A percentile compares a stretch with the other conserved stretches of the same genome.
Conservation (phyloP, 2,113 vertebrate genomes). For the Artemisiospiza belli region DNA sequence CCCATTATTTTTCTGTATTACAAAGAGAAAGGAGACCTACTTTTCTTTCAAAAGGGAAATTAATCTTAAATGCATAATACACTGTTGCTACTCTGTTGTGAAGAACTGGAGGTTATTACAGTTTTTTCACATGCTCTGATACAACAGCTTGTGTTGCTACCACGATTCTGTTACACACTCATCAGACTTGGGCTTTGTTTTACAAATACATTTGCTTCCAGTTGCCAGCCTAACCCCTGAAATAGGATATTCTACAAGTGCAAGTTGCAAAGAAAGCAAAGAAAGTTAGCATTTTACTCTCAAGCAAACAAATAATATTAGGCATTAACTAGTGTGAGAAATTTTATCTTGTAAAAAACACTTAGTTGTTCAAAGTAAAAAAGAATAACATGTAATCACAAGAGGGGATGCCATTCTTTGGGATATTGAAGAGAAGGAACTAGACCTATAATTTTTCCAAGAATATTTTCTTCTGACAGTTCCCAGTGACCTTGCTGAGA, state of each 20-base stretch:
- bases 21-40: background rate
- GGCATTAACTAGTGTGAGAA: background rate
- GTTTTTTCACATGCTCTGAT: background rate
- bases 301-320: background rate
- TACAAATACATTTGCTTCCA: background rate
- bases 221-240: background rate
- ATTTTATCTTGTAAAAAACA: background rate
- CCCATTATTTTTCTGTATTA: background rate
- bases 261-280: background rate
- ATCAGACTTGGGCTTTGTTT: background rate
- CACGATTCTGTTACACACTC: background rate
- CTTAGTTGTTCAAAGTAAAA: background rate
- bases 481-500: background rate
- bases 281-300: background rate
- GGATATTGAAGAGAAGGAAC: background rate
- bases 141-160: background rate
- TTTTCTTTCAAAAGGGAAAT: background rate
- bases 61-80: background rate
- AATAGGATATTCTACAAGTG: background rate
- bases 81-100: background rate
- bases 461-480: background rate
- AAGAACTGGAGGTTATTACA: background rate
- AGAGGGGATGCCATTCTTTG: background rate
- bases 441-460: background rate
- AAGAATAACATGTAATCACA: background rate